phyloP scores from a whole-genome alignment of 1,140 invertebrate species.

The Aleiodes sp. region DNA sequence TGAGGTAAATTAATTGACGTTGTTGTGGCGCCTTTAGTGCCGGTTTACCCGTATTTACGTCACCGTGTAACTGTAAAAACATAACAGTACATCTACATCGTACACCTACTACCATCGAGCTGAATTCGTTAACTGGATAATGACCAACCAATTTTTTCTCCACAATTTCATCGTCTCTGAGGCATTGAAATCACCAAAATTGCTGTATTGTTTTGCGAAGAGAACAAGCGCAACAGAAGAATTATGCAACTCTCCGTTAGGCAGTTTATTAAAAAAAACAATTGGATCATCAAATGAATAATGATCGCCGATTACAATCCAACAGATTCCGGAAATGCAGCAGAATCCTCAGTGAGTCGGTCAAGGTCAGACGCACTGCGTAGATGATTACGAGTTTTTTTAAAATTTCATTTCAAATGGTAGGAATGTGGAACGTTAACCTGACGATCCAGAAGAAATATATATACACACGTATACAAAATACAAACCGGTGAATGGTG shows the following conservation, averaged over 20 bases:
- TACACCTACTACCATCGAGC: conserved; percentile 7
- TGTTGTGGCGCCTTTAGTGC: background rate
- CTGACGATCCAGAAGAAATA: conserved; percentile 27
- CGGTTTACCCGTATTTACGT: conserved; percentile 25
- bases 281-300: too few species aligned
- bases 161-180: background rate
- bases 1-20: conserved; percentile 2
- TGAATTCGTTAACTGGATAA: conserved; percentile 10
- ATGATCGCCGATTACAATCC: background rate
- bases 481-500: conserved; percentile 51
- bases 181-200: conserved; percentile 12
- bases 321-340: conserved; percentile 29
- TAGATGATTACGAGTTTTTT: conserved; percentile 20
- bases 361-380: conserved; percentile 53
- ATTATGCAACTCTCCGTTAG: too few species aligned
- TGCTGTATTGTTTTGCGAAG: too few species aligned
- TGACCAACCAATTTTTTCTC: conserved; percentile 1
- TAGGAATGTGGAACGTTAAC: conserved; percentile 57
- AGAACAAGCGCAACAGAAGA: too few species aligned
- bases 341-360: conserved; percentile 45
- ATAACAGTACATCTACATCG: conserved; percentile 34
- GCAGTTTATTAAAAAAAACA: too few species aligned
- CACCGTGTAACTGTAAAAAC: conserved; percentile 39
- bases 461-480: conserved; percentile 19
- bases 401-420: too few species aligned